Conservation (phyloP, 2,888 invertebrate genomes). For the Unio pictorum region DNA sequence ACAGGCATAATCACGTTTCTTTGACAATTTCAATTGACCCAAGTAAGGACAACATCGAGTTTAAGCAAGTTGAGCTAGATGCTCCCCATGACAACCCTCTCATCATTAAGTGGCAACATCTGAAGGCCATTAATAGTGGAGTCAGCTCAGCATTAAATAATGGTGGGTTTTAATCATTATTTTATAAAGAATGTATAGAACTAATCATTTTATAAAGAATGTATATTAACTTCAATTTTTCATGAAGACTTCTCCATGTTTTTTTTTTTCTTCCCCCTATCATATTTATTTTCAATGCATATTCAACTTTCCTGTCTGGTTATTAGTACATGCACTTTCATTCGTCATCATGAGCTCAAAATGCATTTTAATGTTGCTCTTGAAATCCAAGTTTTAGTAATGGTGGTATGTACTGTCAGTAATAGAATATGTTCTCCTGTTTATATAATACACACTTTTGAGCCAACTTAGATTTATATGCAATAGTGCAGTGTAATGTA, state of each 20-base stretch:
- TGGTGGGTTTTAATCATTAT: slow-evolving; percentile 25
- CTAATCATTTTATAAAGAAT: too few species aligned
- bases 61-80: slow-evolving; percentile 50
- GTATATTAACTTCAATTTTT: too few species aligned
- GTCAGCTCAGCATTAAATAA: slow-evolving; percentile 73
- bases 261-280: not conserved
- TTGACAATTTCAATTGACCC: slow-evolving; percentile 79
- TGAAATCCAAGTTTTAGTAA: too few species aligned
- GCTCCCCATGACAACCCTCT: slow-evolving; percentile 71
- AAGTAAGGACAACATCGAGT: slow-evolving; percentile 35
- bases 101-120: slow-evolving; percentile 78
- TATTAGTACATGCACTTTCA: not conserved
- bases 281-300: not conserved
- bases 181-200: too few species aligned
- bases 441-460: too few species aligned
- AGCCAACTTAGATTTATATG: too few species aligned
- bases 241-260: too few species aligned
- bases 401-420: too few species aligned
- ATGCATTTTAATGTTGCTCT: too few species aligned
- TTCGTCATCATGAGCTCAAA: too few species aligned
- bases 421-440: too few species aligned
- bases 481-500: too few species aligned
- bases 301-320: not conserved
- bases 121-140: slow-evolving; percentile 83
- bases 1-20: slow-evolving; percentile 77